Conservation (phyloP, 2,888 invertebrate genomes). For the Pseudococcus viburni region DNA sequence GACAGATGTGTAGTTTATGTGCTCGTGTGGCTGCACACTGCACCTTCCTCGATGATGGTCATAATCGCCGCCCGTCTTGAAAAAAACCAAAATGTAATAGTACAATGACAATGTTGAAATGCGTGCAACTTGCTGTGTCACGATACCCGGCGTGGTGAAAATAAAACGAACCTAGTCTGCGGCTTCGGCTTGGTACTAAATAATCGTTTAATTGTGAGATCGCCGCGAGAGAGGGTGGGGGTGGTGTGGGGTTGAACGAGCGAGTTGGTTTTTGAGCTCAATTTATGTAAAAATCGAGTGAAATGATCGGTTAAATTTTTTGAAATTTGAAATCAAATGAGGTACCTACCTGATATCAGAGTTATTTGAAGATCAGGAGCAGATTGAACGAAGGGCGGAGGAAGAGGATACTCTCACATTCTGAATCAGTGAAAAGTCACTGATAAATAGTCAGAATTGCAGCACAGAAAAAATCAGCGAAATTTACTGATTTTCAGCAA, state of each 20-base stretch:
- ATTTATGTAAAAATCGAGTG: too few relatives aligned
- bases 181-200: not conserved
- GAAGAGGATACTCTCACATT: too few relatives aligned
- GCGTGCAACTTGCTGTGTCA: slow-evolving; percentile 57
- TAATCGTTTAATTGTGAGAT: not conserved
- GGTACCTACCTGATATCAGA: too few relatives aligned
- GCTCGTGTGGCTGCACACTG: not conserved
- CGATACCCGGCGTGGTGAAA: not conserved
- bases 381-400: too few relatives aligned
- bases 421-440: too few relatives aligned
- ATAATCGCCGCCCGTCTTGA: not conserved
- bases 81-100: not conserved
- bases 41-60: slow-evolving; percentile 33
- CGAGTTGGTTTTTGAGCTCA: too few relatives aligned
- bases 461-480: too few relatives aligned
- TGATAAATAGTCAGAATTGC: too few relatives aligned
- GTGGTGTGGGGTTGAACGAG: not conserved
- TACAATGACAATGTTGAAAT: slow-evolving; percentile 58
- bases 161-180: not conserved
- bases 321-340: too few relatives aligned
- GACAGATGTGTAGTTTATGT: slow-evolving; percentile 43
- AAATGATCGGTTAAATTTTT: too few relatives aligned
- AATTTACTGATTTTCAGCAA: too few relatives aligned
- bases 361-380: too few relatives aligned
- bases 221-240: not conserved